phyloP scores from a whole-genome alignment of 2,113 vertebrate species.

The Panthera tigris region DNA sequence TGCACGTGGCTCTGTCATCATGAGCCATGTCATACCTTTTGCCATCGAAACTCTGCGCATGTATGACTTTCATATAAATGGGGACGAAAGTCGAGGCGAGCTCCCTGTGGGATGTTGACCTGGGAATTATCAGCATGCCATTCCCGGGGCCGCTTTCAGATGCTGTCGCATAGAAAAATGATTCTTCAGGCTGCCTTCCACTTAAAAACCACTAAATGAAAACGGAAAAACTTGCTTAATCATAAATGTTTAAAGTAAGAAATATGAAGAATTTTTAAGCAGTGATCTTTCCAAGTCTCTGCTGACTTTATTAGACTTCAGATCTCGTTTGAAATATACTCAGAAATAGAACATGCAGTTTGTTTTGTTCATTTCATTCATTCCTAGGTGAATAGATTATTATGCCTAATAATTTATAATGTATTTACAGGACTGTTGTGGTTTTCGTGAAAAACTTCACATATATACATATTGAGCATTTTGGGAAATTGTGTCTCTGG shows the following conservation, averaged over 20 bases:
- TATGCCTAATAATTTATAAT: neutral
- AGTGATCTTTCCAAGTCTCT: neutral
- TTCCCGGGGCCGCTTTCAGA: neutral
- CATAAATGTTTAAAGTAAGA: neutral
- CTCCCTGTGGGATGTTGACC: neutral
- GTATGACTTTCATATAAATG: neutral
- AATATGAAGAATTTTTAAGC: neutral
- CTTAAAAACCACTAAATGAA: neutral
- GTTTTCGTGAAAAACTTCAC: neutral
- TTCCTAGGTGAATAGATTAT: neutral
- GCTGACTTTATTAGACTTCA: neutral
- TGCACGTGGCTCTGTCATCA: rapidly evolving
- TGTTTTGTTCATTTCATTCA: neutral
- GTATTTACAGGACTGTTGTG: neutral
- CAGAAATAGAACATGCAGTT: neutral
- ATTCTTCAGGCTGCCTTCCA: neutral
- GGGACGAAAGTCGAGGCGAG: neutral
- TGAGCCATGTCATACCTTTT: no score
- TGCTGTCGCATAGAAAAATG: neutral
- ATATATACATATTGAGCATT: neutral
- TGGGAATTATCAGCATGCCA: neutral
- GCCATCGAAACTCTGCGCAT: neutral
- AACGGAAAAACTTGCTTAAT: neutral
- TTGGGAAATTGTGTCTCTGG: neutral
- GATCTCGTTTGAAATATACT: neutral